These are phyloP conservation scores for Melanchra persicariae DNA, from an alignment of 2,888 invertebrate species.

Conservation along the genomic window DNA sequence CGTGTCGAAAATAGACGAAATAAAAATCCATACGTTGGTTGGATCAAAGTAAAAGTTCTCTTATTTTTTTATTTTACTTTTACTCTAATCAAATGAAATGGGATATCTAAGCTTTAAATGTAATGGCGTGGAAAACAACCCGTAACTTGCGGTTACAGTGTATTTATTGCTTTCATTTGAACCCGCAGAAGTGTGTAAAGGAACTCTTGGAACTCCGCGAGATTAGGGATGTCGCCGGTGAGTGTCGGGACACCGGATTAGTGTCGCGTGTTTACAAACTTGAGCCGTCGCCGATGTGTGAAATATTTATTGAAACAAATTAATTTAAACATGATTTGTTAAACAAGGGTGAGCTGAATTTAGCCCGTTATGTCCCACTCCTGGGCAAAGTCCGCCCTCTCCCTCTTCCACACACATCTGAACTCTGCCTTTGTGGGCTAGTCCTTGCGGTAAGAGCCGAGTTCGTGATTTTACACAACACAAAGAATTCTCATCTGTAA, in stretches of 20 bases:
- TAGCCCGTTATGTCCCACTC: no score
- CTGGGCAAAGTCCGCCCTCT: no score
- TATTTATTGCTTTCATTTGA: conserved; percentile 57
- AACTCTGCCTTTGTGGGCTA: no score
- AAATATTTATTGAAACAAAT: no score
- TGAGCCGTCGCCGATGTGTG: not conserved
- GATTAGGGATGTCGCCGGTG: conserved; percentile 14
- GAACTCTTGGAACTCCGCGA: not conserved
- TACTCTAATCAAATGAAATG: conserved; percentile 41
- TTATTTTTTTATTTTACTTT: not conserved
- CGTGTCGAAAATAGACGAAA: conserved; percentile 25
- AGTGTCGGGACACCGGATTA: not conserved
- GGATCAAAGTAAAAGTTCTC: not conserved
- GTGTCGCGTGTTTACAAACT: not conserved
- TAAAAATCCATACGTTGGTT: not conserved
- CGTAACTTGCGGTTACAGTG: conserved; percentile 51
- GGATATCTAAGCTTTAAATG: conserved; percentile 37
- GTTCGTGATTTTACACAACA: no score
- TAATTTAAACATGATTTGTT: no score
- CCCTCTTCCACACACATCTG: no score
- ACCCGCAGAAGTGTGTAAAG: conserved; percentile 19
- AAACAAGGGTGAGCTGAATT: no score
- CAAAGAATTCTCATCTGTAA: no score
- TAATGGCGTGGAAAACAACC: conserved; percentile 39
- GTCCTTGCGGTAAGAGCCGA: no score